Percentiles rank a stretch among this genome's conserved stretches.
phyloP scores from a whole-genome alignment of 2,888 invertebrate species.

The Thumatha senex region DNA sequence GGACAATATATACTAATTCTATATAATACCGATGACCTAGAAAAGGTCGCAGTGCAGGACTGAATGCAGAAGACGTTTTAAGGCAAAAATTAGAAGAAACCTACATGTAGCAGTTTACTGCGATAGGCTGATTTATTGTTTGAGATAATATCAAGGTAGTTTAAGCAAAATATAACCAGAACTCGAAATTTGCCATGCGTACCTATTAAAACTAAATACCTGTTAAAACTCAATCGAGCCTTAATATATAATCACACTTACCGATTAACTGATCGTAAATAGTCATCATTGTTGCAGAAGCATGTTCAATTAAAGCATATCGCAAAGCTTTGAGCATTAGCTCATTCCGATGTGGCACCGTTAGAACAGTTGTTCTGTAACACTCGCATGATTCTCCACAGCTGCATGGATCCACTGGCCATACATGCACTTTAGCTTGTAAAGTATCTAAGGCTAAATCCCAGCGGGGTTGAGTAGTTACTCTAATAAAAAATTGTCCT shows the following conservation, averaged over 20 bases:
- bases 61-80: no score
- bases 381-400: constrained; percentile 74
- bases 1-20: no score
- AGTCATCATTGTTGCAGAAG: constrained; percentile 65
- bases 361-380: constrained; percentile 62
- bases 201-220: no score
- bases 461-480: constrained; percentile 70
- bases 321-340: constrained; percentile 67
- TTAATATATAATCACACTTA: constrained; percentile 26
- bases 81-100: no score
- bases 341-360: constrained; percentile 71
- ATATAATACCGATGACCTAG: no score
- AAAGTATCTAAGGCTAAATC: constrained; percentile 67
- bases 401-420: constrained; percentile 70
- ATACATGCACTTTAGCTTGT: constrained; percentile 54
- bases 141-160: no score
- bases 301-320: constrained; percentile 64
- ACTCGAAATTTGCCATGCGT: no score
- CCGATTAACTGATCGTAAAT: constrained; percentile 69
- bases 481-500: constrained; percentile 70
- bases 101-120: no score
- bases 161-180: no score
- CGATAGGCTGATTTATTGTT: no score
- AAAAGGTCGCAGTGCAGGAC: no score
- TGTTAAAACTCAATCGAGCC: no score